phyloP scores from a whole-genome alignment of 2,888 invertebrate genomes.

The Stenchaetothrips biformis region DNA sequence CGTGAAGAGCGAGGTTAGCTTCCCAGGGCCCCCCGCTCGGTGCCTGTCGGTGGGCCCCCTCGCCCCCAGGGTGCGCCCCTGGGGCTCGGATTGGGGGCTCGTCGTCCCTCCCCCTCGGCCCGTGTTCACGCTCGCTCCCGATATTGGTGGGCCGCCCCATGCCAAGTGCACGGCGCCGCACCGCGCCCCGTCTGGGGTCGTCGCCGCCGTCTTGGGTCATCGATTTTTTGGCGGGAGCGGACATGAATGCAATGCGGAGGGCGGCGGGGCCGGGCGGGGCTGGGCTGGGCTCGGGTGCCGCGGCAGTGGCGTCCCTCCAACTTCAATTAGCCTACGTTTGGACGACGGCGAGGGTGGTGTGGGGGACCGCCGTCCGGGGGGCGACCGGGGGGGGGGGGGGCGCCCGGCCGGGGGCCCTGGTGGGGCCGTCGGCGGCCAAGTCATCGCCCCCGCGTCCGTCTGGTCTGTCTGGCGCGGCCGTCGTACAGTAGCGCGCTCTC shows the following conservation, averaged over 20 bases:
- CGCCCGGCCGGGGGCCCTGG: not conserved
- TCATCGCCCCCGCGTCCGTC: constrained; percentile 18
- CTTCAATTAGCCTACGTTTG: not conserved
- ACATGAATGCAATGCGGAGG: not conserved
- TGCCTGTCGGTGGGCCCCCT: not conserved
- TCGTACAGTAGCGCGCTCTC: not conserved
- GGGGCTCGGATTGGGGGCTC: not conserved
- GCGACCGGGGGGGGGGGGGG: not conserved
- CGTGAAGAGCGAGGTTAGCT: constrained; percentile 1
- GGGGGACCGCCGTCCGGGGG: not conserved
- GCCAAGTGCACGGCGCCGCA: not conserved
- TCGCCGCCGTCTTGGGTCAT: not conserved
- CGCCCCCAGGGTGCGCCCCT: not conserved
- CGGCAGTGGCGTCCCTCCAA: not conserved
- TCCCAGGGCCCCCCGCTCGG: not conserved
- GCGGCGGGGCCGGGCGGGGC: not conserved
- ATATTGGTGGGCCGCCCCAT: not conserved
- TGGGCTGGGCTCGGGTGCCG: not conserved
- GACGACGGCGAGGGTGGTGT: not conserved
- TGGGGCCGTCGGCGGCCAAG: not conserved
- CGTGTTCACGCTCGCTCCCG: not conserved
- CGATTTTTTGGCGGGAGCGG: constrained; percentile 12
- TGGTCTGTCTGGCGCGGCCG: not conserved
- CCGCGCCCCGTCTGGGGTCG: too few species aligned
- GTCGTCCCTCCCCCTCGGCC: not conserved